These are phyloP conservation scores for Corvus hawaiiensis DNA, from an alignment of 2,113 vertebrate genomes.

Conservation along the genomic window DNA sequence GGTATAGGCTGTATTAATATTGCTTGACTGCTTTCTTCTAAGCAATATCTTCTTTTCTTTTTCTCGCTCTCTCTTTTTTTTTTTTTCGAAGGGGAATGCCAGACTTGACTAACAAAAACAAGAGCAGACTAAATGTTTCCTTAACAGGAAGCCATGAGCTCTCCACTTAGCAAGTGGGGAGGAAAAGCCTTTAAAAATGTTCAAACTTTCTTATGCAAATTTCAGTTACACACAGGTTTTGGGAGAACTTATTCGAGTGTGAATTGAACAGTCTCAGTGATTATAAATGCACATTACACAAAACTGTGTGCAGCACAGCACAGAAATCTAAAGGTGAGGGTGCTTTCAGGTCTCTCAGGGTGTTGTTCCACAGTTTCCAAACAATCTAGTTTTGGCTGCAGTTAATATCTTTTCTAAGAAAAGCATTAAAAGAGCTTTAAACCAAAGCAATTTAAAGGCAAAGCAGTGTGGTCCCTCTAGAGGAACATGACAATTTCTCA, in stretches of 20 bases:
- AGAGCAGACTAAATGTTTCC: constrained; percentile 63
- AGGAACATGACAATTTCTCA: neutral
- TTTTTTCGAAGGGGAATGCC: constrained; percentile 51
- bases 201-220: constrained; percentile 48
- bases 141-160: constrained; percentile 71
- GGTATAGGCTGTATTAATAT: neutral
- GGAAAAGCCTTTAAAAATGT: constrained; percentile 24
- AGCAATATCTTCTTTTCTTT: neutral
- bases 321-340: neutral
- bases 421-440: neutral
- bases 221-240: neutral
- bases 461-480: neutral
- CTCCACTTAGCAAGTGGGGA: constrained; percentile 18
- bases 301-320: neutral
- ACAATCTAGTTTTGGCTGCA: neutral
- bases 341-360: neutral
- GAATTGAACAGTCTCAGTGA: neutral
- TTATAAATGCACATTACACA: neutral
- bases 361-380: neutral
- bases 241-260: neutral
- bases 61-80: neutral
- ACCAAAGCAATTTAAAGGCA: neutral
- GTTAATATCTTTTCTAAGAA: constrained; percentile 1
- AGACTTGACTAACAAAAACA: constrained; percentile 68
- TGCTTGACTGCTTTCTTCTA: neutral